phyloP scores from a whole-genome alignment of 2,888 invertebrate genomes.

The Cataglyphis rosenhaueri region DNA sequence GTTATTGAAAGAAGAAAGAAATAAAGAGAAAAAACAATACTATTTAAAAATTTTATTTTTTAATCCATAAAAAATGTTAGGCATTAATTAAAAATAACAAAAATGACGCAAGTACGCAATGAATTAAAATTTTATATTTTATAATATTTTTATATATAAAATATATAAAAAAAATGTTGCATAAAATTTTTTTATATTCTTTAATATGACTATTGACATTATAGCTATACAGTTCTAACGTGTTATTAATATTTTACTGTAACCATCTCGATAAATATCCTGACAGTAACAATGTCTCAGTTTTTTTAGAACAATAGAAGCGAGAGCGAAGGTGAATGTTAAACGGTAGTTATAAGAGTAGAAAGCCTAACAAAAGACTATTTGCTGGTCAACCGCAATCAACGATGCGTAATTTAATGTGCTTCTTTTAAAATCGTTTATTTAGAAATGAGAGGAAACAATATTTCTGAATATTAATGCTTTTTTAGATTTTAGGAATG shows the following conservation, averaged over 20 bases:
- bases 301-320: slow-evolving; percentile 32
- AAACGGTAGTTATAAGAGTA: slow-evolving; percentile 18
- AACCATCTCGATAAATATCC: neutral
- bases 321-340: slow-evolving; percentile 54
- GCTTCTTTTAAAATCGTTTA: neutral
- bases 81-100: neutral
- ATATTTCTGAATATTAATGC: neutral
- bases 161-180: neutral
- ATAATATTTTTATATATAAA: neutral
- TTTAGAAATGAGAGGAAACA: slow-evolving; percentile 3
- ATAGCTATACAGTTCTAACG: neutral
- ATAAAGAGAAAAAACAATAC: neutral
- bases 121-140: neutral
- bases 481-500: neutral
- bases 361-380: slow-evolving; percentile 36
- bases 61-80: neutral
- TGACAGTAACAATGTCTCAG: slow-evolving; percentile 10
- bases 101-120: neutral
- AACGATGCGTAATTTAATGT: slow-evolving; percentile 42
- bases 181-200: neutral
- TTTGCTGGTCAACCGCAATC: slow-evolving; percentile 33
- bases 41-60: neutral
- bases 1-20: too few species aligned
- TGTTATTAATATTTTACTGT: neutral
- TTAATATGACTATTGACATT: neutral